A percentile compares a stretch with the other conserved stretches of the same genome.
These are phyloP conservation scores for Dendrocopos noguchii DNA, from an alignment of 2,113 vertebrate genomes.

Conservation along the genomic window DNA sequence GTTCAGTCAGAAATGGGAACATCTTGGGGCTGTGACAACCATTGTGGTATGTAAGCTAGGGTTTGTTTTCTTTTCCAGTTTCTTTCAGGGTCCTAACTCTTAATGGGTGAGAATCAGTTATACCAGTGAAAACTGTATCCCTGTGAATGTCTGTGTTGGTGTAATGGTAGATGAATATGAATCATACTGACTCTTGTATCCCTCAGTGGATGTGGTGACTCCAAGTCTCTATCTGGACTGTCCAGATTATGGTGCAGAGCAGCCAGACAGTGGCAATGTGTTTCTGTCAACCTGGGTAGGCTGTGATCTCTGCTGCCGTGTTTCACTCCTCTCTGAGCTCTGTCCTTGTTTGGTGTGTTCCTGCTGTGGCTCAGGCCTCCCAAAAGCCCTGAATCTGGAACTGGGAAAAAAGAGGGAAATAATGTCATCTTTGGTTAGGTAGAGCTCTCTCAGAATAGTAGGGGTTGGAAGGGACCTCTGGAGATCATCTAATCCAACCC, in stretches of 20 bases:
- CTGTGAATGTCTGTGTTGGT: fast-evolving
- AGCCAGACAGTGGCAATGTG: fast-evolving
- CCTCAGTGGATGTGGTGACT: fast-evolving
- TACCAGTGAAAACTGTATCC: background rate
- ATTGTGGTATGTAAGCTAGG: background rate
- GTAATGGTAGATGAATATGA: background rate
- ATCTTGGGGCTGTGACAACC: background rate
- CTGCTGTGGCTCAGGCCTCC: background rate
- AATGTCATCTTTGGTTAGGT: fast-evolving
- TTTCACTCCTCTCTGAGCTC: background rate
- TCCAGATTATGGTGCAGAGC: background rate
- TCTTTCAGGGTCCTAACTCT: background rate
- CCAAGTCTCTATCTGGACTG: background rate
- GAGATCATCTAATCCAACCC: too few species aligned
- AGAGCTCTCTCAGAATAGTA: background rate
- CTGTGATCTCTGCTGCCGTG: background rate
- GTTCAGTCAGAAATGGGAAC: background rate
- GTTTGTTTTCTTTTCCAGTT: background rate
- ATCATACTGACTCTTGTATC: background rate
- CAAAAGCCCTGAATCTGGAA: background rate
- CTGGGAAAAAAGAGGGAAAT: background rate
- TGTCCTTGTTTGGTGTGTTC: background rate
- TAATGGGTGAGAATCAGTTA: background rate
- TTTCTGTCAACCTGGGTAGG: background rate
- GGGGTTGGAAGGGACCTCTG: too few species aligned